Evolutionary conservation across 2,113 vertebrate species (phyloP), one percentile per base, ranked within the genome.

Genomic region (Garra rufa): DNA sequence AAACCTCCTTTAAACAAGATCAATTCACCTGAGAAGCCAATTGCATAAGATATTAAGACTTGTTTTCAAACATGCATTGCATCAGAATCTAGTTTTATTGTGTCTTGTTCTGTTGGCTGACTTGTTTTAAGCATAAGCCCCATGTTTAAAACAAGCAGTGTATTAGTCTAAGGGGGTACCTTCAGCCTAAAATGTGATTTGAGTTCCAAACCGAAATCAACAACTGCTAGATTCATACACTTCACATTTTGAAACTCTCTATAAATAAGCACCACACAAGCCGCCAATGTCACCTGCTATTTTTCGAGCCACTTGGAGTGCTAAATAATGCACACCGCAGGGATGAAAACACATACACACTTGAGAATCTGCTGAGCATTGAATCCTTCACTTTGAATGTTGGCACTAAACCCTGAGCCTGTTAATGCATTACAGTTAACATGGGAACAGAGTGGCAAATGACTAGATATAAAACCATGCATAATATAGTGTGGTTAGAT

Each of bases 161-260:
- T 74, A 19, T 28, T 74, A 17, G 3, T 46, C 6, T 73, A n/a
- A 74, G 71, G 2, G 9, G 9, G 9, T 24, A 13, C 17, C 6
- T 57, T 41, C 21, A 38, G n/a, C 15, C n/a, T 19, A 77, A 77
- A 41, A 74, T 11, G 8, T 17, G 28, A 34, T 76, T 76, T n/a
- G 46, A 34, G 46, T 34, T 76, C 50, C 46, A 57, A 76, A 57
- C 1, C 1, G 6, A 57, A 77, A 41, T 34, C 26, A 76, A 21
- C 26, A 55, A 76, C 46, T 17, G 44, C n/a, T 28, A 38, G 43
- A 50, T 38, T 26, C 21, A 81, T 71, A 55, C 81, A 86, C 75
- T 63, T 86, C 80, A 83, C 83, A 78, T 87, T 82, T 69, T 84
- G 81, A 86, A 87, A 86, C 71, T 82, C 76, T 81, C 69, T 26